Base-by-base conservation (phyloP, 2,797 vertebrate species). In the Pelobates cultripes region DNA sequence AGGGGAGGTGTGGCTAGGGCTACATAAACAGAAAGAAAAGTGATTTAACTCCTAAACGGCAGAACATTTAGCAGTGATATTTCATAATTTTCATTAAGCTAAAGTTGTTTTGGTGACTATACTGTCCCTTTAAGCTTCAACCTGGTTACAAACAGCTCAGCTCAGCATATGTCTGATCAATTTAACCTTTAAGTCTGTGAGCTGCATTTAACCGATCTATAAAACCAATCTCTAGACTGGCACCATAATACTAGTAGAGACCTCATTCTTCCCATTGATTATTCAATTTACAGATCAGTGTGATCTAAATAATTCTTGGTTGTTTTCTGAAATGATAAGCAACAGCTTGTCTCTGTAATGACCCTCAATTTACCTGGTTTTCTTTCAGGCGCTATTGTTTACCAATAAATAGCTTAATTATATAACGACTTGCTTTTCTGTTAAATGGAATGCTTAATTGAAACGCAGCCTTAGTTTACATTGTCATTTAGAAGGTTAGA, bases 371-470 rank as follows among this genome's bases (percentile, higher is more conserved):
- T 64, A 64, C 61, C n/a, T 64, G 61, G 2, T 10, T 28, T 64
- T 64, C 61, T 64, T 40, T 40, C 10, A 5, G 5, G 17, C 7
- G n/a, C n/a, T 40, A 64, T 40, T 64, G 17, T 64, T 64, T 64
- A 64, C 61, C 61, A 64, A 40, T 64, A 64, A 64, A 64, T 40
- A 10, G 17, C 17, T 64, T 64, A 64, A 64, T 64, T 64, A 64
- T 40, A 64, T 64, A 64, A 64, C 28, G 17, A 64, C 61, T 64
- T 64, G n/a, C 61, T 10, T 64, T 17, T 40, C 6, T 40, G 61
- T 64, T 40, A 4, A 64, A 28, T 5, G 17, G n/a, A 64, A 40
- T 64, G 28, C 61, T 41, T 64, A 64, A 41, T 40, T 64, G 28
- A 64, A 64, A 40, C 61, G 7, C 61, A 64, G 28, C 14, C 61